Conservation (phyloP, 1,140 invertebrate species). For the Drosophila leontia region DNA sequence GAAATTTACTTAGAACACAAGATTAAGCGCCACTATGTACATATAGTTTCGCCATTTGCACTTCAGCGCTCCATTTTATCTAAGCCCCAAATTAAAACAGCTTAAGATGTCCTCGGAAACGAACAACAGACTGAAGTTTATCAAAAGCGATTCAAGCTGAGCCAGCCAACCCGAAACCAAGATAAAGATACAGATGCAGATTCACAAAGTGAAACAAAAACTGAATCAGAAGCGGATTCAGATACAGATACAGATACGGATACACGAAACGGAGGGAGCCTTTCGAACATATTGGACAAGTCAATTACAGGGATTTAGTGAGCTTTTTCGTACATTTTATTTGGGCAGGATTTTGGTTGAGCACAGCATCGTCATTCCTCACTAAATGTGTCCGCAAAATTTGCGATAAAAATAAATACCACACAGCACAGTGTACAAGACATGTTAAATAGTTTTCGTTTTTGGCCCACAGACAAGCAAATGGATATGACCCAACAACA, state of each 20-base stretch:
- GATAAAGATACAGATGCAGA: conserved; percentile 37
- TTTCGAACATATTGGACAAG: conserved; percentile 69
- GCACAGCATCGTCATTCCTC: background rate
- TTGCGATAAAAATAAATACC: conserved; percentile 73
- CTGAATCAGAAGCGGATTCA: conserved; percentile 17
- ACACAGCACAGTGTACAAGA: conserved; percentile 14
- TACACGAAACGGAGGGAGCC: conserved; percentile 1
- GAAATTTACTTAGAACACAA: background rate
- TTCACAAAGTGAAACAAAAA: conserved; percentile 30
- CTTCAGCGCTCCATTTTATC: conserved; percentile 33
- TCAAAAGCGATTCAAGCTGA: conserved; percentile 41
- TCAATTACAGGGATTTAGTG: conserved; percentile 73
- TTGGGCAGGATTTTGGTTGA: conserved; percentile 64
- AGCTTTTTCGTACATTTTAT: conserved; percentile 70
- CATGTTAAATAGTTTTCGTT: conserved; percentile 72
- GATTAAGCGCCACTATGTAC: conserved; percentile 14
- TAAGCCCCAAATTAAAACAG: conserved; percentile 44
- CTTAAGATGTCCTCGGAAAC: conserved; percentile 17
- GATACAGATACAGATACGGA: conserved; percentile 22
- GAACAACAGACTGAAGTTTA: conserved; percentile 22
- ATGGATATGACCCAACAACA: conserved; percentile 37
- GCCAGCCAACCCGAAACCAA: conserved; percentile 41
- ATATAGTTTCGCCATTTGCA: conserved; percentile 16
- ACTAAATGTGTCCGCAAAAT: conserved; percentile 65
- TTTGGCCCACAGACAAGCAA: conserved; percentile 33